Evolutionary conservation across 2,797 vertebrate species (phyloP), one percentile per base, ranked within the genome.

Genomic region (Pangasius sanitwongsei): DNA sequence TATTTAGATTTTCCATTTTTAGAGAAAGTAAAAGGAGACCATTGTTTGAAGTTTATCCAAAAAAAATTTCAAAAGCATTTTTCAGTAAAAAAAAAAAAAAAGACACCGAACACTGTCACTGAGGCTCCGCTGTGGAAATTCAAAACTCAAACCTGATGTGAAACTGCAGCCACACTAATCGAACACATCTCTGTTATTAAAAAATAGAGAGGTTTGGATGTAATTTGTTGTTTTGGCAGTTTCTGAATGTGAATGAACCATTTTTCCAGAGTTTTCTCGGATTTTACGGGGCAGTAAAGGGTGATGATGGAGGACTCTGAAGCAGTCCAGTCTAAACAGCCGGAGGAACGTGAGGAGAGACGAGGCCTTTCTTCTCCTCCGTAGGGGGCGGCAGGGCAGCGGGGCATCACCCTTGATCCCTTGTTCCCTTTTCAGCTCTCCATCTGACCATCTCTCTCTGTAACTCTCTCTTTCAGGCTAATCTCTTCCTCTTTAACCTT

Each of bases 291-390:
- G 74, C 37, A 92, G 93, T 95, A 93, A 95, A 93, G 92, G 92
- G 93, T 34, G 94, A 92, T 93, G 95, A 96, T 92, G 92, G 94
- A 95, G 90, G 83, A 87, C 92, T 92, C 92, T 95, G 91, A 82
- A 92, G 89, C 83, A 61, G 91, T 92, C 89, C 91, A 95, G 95
- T 93, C 95, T 94, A 95, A 95, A 95, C 95, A 95, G 93, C 93
- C 91, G 92, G 87, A 91, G 82, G 83, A 92, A 94, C 70, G 94
- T 93, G 95, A 91, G 87, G 95, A 95, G 89, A 91, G 95, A 96
- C 86, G 9, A 59, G 34, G 89, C 87, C 50, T 92, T 92, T 93
- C 91, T 92, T 93, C 92, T 89, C 78, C 91, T 89, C 94, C 84
- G 87, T 94, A 92, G 89, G 93, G 93, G 93, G 92, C 93, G 88